Percentiles rank a stretch among this genome's conserved stretches.
Evolutionary conservation across 2,888 invertebrate species (phyloP).

Genomic region (Leptopilina myrica): DNA sequence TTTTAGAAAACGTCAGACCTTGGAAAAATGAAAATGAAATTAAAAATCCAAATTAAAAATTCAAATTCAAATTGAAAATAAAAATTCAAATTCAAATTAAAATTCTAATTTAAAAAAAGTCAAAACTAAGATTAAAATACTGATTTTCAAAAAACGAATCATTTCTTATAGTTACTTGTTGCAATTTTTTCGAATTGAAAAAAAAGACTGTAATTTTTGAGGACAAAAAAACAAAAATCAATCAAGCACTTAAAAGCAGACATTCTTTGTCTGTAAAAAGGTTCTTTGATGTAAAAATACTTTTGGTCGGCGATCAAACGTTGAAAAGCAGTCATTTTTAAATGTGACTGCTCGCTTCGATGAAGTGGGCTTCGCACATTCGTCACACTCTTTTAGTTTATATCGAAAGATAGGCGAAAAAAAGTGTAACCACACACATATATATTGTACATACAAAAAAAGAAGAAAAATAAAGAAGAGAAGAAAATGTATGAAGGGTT

Average conservation of each 20-base stretch:
- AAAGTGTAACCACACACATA: background rate
- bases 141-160: too few species aligned
- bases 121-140: too few species aligned
- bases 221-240: slow-evolving; percentile 20
- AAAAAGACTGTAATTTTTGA: background rate
- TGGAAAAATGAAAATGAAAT: background rate
- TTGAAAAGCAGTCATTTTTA: slow-evolving; percentile 36
- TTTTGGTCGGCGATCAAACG: slow-evolving; percentile 38
- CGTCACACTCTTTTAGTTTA: background rate
- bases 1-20: slow-evolving; percentile 19
- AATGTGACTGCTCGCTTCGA: slow-evolving; percentile 39
- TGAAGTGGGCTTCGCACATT: slow-evolving; percentile 29
- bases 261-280: slow-evolving; percentile 1
- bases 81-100: too few species aligned
- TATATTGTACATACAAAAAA: background rate
- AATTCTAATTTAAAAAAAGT: too few species aligned
- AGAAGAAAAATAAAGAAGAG: slow-evolving; percentile 46
- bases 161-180: too few species aligned
- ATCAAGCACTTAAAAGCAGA: slow-evolving; percentile 35
- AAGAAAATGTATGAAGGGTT: slow-evolving; percentile 49
- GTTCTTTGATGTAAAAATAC: slow-evolving; percentile 27
- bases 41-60: too few species aligned
- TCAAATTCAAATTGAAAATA: too few species aligned
- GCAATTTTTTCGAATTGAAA: too few species aligned
- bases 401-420: slow-evolving; percentile 30